Conservation (phyloP, 1,140 invertebrate species). For the Musca domestica region DNA sequence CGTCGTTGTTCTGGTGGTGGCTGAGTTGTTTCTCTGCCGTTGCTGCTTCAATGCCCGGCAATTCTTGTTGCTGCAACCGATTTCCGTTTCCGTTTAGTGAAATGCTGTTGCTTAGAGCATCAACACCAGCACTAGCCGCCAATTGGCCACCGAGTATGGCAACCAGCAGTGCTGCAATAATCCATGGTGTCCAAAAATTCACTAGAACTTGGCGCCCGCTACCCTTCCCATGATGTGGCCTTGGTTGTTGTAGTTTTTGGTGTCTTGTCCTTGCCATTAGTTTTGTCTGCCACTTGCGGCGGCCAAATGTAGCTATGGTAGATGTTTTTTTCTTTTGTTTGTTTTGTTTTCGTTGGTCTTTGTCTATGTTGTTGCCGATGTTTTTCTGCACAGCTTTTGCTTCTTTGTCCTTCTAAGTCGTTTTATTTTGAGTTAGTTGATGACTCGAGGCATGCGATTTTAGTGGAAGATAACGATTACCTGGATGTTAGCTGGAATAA, state of each 20-base stretch:
- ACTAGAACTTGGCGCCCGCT: background rate
- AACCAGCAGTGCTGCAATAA: background rate
- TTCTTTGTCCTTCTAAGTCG: too few relatives aligned
- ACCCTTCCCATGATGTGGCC: too few relatives aligned
- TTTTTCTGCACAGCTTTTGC: too few relatives aligned
- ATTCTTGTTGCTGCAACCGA: conserved; percentile 2
- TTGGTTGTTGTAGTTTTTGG: too few relatives aligned
- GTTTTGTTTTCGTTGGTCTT: background rate
- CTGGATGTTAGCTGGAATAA: too few relatives aligned
- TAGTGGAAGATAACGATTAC: too few relatives aligned
- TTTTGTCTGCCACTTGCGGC: conserved; percentile 17
- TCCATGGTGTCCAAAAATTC: conserved; percentile 3
- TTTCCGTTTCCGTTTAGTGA: background rate
- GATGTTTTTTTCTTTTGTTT: background rate
- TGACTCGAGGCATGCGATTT: too few relatives aligned
- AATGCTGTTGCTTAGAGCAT: too few relatives aligned
- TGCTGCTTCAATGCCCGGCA: too few relatives aligned
- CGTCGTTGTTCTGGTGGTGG: background rate
- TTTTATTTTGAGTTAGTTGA: too few relatives aligned
- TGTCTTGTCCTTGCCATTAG: conserved; percentile 12
- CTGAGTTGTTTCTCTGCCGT: background rate
- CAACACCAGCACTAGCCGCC: background rate
- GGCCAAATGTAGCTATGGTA: background rate
- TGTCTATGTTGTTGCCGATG: too few relatives aligned
- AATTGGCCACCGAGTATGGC: too few relatives aligned